Conservation (phyloP, 1,140 invertebrate genomes). For the Pseudomyrmex pallidus region DNA sequence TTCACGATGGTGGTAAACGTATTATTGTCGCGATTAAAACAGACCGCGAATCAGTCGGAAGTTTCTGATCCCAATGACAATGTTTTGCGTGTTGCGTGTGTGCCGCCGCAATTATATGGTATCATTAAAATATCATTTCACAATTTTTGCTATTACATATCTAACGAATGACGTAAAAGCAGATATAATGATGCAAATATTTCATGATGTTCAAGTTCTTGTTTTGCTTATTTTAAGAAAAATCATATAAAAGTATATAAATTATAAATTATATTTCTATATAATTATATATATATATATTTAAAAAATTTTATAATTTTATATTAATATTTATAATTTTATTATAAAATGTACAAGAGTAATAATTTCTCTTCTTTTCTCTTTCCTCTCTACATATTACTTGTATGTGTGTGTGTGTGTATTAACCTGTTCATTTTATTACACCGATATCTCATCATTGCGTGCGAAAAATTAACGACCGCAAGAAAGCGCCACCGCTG, state of each 20-base stretch:
- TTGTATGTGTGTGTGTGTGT: not conserved
- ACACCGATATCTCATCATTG: not conserved
- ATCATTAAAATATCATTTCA: not conserved
- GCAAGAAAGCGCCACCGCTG: not conserved
- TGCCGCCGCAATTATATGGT: not conserved
- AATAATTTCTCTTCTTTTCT: too few relatives aligned
- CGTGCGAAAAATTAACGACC: not conserved
- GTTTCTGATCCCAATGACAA: slow-evolving; percentile 15
- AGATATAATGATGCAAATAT: not conserved
- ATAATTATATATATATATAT: too few relatives aligned
- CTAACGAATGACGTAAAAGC: not conserved
- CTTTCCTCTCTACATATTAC: not conserved
- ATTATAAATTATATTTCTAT: too few relatives aligned
- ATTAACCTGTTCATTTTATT: not conserved
- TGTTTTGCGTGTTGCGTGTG: not conserved
- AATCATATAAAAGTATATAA: not conserved
- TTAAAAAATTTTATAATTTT: too few relatives aligned
- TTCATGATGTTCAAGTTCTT: not conserved
- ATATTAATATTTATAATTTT: not conserved
- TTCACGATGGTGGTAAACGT: slow-evolving; percentile 16
- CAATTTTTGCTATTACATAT: not conserved
- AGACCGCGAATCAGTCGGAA: slow-evolving; percentile 38
- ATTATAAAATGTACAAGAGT: not conserved
- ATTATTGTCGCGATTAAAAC: slow-evolving; percentile 56
- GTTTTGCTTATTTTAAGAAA: not conserved